A percentile compares a stretch with the other conserved stretches of the same genome.
These are phyloP conservation scores for Rhizoglyphus robini DNA, from an alignment of 1,140 invertebrate species.

Conservation along the genomic window DNA sequence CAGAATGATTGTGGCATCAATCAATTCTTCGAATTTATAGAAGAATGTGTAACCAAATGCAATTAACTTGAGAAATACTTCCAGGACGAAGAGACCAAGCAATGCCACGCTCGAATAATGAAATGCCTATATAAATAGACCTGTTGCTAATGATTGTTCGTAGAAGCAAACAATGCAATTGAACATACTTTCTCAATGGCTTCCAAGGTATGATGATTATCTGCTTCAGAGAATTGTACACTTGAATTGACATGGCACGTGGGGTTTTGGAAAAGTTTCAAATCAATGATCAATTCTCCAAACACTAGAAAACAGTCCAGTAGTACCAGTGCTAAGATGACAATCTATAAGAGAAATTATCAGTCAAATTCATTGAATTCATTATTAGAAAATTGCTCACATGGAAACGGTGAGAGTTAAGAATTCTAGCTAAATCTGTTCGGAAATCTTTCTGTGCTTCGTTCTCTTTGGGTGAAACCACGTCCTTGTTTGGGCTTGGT, in stretches of 20 bases:
- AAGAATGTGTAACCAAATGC: not conserved
- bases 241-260: no score
- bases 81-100: not conserved
- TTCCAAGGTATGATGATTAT: not conserved
- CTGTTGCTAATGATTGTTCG: no score
- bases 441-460: no score
- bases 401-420: not conserved
- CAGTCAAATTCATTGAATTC: not conserved
- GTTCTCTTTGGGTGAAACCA: no score
- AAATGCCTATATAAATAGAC: not conserved
- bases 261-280: not conserved
- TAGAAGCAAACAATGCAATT: not conserved
- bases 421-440: not conserved
- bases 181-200: not conserved
- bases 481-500: no score
- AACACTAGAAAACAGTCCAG: not conserved
- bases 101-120: not conserved
- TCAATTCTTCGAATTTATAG: not conserved
- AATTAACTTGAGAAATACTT: not conserved
- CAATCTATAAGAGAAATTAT: not conserved
- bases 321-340: not conserved
- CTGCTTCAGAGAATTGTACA: not conserved
- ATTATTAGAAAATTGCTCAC: not conserved
- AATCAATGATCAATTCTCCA: not conserved
- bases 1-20: not conserved